Percentiles rank a stretch among this genome's conserved stretches.
phyloP scores from a whole-genome alignment of 2,113 vertebrate genomes.

The Mormoops blainvillei region DNA sequence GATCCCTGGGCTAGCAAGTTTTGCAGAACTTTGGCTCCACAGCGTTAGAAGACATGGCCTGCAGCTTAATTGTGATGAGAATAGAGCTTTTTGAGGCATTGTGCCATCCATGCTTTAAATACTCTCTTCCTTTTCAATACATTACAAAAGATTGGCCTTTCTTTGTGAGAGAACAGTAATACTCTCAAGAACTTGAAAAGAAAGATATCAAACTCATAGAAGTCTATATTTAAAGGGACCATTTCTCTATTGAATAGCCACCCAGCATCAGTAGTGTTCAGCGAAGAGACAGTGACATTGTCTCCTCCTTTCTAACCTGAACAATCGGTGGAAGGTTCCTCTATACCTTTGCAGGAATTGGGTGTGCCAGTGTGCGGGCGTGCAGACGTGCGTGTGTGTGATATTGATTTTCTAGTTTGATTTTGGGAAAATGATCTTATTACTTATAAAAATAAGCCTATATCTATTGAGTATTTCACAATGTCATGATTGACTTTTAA shows the following conservation, averaged over 20 bases:
- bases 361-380: neutral
- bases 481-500: neutral
- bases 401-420: neutral
- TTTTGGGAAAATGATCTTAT: neutral
- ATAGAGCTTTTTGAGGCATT: neutral
- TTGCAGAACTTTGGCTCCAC: neutral
- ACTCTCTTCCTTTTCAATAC: neutral
- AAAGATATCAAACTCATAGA: neutral
- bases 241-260: conserved; percentile 11
- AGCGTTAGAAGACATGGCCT: neutral
- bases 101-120: neutral
- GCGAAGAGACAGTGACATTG: neutral
- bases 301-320: neutral
- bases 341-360: neutral
- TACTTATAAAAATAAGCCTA: neutral
- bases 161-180: conserved; percentile 31
- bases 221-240: conserved; percentile 2
- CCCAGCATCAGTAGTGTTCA: neutral
- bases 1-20: neutral
- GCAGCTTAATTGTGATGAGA: conserved; percentile 6
- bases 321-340: neutral
- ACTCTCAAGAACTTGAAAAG: conserved; percentile 25
- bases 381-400: no score
- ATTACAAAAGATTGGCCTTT: conserved; percentile 14
- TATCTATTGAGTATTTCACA: neutral